phyloP scores from a whole-genome alignment of 2,888 invertebrate genomes.

The Seira ritae region DNA sequence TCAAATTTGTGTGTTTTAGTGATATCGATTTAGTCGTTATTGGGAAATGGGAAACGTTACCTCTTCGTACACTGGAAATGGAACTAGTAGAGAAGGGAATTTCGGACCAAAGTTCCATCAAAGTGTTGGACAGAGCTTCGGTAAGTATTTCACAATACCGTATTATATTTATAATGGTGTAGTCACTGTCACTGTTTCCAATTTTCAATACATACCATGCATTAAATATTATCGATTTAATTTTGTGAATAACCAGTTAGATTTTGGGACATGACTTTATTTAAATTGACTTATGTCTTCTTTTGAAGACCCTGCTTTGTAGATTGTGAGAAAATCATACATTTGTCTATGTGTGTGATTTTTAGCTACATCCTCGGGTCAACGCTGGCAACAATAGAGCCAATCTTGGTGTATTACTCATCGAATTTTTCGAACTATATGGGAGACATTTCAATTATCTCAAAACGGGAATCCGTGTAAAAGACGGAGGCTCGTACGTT shows the following conservation, averaged over 20 bases:
- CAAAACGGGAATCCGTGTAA: conserved; percentile 94
- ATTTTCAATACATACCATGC: neutral
- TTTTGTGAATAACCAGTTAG: neutral
- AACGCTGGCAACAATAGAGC: conserved; percentile 80
- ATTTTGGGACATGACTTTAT: neutral
- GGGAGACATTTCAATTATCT: conserved; percentile 97
- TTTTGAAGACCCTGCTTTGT: no score
- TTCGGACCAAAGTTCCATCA: conserved; percentile 91
- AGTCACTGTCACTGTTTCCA: no score
- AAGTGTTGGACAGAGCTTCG: conserved; percentile 97
- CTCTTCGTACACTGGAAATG: conserved; percentile 92
- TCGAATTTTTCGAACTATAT: conserved; percentile 98
- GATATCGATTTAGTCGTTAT: conserved; percentile 86
- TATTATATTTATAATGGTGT: neutral
- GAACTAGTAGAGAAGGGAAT: conserved; percentile 93
- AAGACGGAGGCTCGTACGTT: conserved; percentile 94
- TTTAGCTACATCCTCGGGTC: conserved; percentile 88
- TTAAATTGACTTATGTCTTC: conserved; percentile 5
- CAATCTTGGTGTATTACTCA: conserved; percentile 95
- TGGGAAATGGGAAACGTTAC: conserved; percentile 91
- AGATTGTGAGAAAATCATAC: no score
- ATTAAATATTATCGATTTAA: neutral
- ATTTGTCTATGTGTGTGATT: no score
- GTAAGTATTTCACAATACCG: conserved; percentile 77
- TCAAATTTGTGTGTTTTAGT: conserved; percentile 78